Conservation (phyloP, 2,113 vertebrate species). For the Dicerorhinus sumatrensis region DNA sequence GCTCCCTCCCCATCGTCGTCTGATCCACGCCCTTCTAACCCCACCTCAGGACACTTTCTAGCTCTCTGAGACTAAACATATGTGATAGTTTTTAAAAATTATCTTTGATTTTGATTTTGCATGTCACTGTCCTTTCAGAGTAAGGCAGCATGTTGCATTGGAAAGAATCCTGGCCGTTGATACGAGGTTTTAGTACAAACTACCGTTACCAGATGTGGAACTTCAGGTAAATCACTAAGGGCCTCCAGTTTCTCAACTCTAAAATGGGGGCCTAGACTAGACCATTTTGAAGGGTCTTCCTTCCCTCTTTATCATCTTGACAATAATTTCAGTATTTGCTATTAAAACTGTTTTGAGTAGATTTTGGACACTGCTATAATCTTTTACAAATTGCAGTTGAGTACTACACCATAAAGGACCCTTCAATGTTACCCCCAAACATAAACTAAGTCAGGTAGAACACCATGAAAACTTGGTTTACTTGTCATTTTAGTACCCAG, state of each 20-base stretch:
- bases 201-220: background rate
- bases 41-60: background rate
- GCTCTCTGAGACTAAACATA: background rate
- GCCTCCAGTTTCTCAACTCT: background rate
- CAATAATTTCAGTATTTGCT: conserved; percentile 27
- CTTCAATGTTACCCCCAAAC: background rate
- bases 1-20: background rate
- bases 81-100: background rate
- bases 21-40: background rate
- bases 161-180: background rate
- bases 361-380: background rate
- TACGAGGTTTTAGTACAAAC: background rate
- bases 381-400: background rate
- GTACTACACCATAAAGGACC: background rate
- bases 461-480: background rate
- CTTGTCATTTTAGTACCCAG: background rate
- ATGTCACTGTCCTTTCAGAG: background rate
- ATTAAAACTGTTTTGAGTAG: background rate
- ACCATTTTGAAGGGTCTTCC: background rate
- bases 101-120: background rate
- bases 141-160: background rate
- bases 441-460: background rate
- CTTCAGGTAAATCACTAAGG: background rate
- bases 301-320: background rate
- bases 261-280: background rate